Conservation (phyloP, 2,113 vertebrate genomes). For the Alosa alosa region DNA sequence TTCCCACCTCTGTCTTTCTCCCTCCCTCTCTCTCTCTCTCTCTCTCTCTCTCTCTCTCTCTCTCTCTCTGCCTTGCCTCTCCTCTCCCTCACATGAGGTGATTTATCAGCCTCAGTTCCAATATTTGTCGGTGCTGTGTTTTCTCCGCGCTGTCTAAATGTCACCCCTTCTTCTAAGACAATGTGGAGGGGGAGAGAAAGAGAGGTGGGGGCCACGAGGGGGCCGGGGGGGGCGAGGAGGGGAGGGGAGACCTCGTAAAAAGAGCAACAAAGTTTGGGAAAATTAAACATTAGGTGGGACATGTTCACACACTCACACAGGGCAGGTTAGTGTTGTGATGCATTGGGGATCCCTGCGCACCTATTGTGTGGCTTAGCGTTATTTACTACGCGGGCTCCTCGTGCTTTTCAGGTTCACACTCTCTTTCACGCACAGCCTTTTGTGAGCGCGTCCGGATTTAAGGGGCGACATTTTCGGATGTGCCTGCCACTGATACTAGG, state of each 20-base stretch:
- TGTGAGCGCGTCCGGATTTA: constrained; percentile 37
- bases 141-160: constrained; percentile 80
- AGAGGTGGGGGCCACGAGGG: constrained; percentile 52
- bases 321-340: constrained; percentile 24
- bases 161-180: constrained; percentile 79
- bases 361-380: constrained; percentile 26
- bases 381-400: constrained; percentile 38
- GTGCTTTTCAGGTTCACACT: constrained; percentile 33
- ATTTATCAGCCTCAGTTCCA: constrained; percentile 79
- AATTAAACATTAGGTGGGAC: constrained; percentile 78
- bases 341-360: constrained; percentile 17
- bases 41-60: constrained; percentile 25
- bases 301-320: constrained; percentile 52
- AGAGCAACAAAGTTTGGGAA: constrained; percentile 81
- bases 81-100: constrained; percentile 54
- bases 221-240: constrained; percentile 26
- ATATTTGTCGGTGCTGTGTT: constrained; percentile 79
- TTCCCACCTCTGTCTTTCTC: constrained; percentile 23
- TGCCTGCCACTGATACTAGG: constrained; percentile 38
- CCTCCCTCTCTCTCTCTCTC: constrained; percentile 24
- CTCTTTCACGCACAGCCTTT: constrained; percentile 38
- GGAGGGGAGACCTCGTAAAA: constrained; percentile 70
- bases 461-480: constrained; percentile 41
- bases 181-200: constrained; percentile 67
- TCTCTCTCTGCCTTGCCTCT: constrained; percentile 26